Conservation (phyloP, 2,113 vertebrate genomes). For the Rattus norvegicus region GRCr8 NC_086028.1:30065001-30065500, state of each 20-base stretch:
- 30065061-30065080: background rate
- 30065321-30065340: background rate
- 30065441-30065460: background rate
- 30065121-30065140: slow-evolving; percentile 50
- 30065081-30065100: slow-evolving; percentile 12
- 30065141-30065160: slow-evolving; percentile 10
- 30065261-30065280: background rate
- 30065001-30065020: background rate
- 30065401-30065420: background rate
- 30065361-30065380: background rate
- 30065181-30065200: background rate
- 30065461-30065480: background rate
- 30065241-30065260: background rate
- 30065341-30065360: background rate
- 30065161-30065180: background rate
- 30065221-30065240: background rate
- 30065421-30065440: background rate
- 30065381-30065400: background rate
- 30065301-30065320: background rate
- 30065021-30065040: background rate
- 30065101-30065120: background rate
- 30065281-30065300: background rate
- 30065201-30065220: background rate
- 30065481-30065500: background rate
- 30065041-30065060: background rate